Evolutionary conservation across 2,113 vertebrate species (phyloP).

Genomic region (Mastomys natalensis): DNA sequence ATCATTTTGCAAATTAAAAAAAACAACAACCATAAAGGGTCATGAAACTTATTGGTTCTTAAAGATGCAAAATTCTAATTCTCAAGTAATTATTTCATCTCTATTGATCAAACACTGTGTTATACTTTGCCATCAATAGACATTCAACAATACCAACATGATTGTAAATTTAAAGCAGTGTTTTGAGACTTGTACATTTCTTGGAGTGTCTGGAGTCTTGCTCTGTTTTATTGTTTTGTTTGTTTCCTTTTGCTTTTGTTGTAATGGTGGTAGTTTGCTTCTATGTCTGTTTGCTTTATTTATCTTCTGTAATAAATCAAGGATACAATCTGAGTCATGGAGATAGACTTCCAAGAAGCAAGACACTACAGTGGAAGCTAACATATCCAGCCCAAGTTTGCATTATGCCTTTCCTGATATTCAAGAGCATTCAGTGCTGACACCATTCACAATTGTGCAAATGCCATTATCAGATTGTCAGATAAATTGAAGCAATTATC

Average conservation of each 20-base stretch:
- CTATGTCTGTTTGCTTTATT: background rate
- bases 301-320: background rate
- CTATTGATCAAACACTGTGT: background rate
- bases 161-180: constrained; percentile 27
- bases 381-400: background rate
- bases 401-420: constrained; percentile 61
- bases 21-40: background rate
- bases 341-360: background rate
- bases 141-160: background rate
- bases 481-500: constrained; percentile 78
- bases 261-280: background rate
- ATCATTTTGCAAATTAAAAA: background rate
- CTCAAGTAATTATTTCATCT: background rate
- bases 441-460: constrained; percentile 74
- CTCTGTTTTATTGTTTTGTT: background rate
- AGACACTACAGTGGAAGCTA: background rate
- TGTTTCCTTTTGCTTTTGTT: background rate
- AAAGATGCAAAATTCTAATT: background rate
- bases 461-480: constrained; percentile 77
- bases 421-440: constrained; percentile 63
- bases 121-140: accelerated
- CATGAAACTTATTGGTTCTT: background rate
- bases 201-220: background rate
- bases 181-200: background rate
- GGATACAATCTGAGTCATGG: constrained; percentile 1